phyloP scores from a whole-genome alignment of 2,888 invertebrate species.

The Tachina lurida region DNA sequence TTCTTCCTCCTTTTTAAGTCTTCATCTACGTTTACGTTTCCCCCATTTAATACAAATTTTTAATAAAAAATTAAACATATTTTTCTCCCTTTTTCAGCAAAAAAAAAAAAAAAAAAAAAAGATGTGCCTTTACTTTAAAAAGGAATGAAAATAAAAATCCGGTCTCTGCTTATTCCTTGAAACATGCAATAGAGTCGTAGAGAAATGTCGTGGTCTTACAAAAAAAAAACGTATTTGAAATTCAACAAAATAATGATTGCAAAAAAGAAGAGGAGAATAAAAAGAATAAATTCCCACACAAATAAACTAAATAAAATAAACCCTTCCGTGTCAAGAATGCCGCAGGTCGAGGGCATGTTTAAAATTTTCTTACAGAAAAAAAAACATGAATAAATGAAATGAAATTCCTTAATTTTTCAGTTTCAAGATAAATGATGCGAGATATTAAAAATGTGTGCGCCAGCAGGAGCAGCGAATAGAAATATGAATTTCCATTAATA shows the following conservation, averaged over 20 bases:
- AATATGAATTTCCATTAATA: conserved; percentile 1
- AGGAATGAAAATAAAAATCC: neutral
- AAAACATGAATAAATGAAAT: conserved; percentile 5
- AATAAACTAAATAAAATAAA: conserved; percentile 22
- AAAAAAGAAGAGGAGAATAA: conserved; percentile 7
- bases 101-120: neutral
- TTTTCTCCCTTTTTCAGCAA: conserved; percentile 7
- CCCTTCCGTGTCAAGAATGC: neutral
- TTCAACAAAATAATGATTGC: conserved; percentile 26
- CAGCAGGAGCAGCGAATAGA: neutral
- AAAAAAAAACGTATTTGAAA: conserved; percentile 19
- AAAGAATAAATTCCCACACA: conserved; percentile 24
- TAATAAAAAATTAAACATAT: conserved; percentile 23
- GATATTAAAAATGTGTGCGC: neutral
- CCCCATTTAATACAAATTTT: conserved; percentile 19
- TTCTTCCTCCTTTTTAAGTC: neutral
- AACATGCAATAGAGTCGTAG: conserved; percentile 30
- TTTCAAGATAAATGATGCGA: conserved; percentile 25
- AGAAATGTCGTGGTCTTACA: neutral
- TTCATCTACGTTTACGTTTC: neutral
- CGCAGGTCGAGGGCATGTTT: conserved; percentile 8
- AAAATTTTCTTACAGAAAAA: neutral
- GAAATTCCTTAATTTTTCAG: conserved; percentile 11
- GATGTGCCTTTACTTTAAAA: conserved; percentile 19
- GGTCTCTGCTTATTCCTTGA: conserved; percentile 19